phyloP scores from a whole-genome alignment of 2,113 vertebrate genomes.

The Rhabdornis inornatus region DNA sequence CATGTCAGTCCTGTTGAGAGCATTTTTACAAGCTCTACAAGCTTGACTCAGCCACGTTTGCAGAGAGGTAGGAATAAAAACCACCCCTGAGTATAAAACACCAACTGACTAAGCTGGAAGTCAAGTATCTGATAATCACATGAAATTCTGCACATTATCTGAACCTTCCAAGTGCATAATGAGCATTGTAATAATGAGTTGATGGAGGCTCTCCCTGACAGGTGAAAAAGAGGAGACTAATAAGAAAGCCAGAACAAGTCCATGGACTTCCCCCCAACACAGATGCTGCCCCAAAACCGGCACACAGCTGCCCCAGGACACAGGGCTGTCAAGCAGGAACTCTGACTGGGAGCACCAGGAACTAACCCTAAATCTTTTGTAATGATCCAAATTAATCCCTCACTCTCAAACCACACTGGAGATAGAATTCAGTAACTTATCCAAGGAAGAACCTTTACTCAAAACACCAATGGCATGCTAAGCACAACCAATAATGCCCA shows the following conservation, averaged over 20 bases:
- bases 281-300: neutral
- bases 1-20: neutral
- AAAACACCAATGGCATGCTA: neutral
- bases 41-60: neutral
- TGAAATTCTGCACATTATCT: neutral
- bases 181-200: neutral
- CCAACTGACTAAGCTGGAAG: neutral
- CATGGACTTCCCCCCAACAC: neutral
- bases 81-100: neutral
- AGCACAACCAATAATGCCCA: neutral
- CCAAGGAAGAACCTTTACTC: neutral
- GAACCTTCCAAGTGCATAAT: neutral
- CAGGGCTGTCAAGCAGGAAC: fast-evolving
- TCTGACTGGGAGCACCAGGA: neutral
- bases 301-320: neutral
- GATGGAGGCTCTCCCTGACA: neutral
- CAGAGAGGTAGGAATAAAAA: neutral
- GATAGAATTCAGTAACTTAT: neutral
- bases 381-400: neutral
- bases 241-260: neutral
- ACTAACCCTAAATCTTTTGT: neutral
- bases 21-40: neutral
- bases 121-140: neutral
- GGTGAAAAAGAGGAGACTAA: neutral
- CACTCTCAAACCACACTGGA: neutral